phyloP scores from a whole-genome alignment of 2,888 invertebrate species.

The Asteroscopus sphinx region DNA sequence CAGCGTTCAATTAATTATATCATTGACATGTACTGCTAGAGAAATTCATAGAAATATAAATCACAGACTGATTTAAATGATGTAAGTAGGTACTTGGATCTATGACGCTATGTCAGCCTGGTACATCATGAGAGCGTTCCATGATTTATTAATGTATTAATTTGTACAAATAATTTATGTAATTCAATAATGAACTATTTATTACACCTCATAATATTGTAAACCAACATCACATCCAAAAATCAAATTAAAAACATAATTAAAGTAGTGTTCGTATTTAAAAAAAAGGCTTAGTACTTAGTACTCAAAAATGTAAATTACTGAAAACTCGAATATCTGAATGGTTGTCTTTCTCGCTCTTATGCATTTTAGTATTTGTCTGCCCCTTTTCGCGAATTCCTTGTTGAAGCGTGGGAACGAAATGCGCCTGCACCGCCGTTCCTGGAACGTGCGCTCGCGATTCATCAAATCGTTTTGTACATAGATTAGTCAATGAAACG shows the following conservation, averaged over 20 bases:
- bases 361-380: conserved; percentile 59
- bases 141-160: background rate
- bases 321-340: conserved; percentile 47
- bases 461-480: conserved; percentile 80
- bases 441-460: conserved; percentile 81
- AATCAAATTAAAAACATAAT: conserved; percentile 8
- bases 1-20: conserved; percentile 43
- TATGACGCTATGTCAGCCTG: conserved; percentile 7
- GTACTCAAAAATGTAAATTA: conserved; percentile 73
- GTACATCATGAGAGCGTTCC: background rate
- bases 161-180: background rate
- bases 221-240: background rate
- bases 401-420: conserved; percentile 83
- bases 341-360: conserved; percentile 33
- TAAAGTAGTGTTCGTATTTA: conserved; percentile 12
- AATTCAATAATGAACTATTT: too few relatives aligned
- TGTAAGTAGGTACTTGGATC: background rate
- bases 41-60: conserved; percentile 50
- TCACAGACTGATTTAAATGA: conserved; percentile 38
- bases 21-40: conserved; percentile 48
- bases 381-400: conserved; percentile 69
- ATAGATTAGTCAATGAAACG: conserved; percentile 62
- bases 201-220: too few relatives aligned
- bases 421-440: conserved; percentile 75
- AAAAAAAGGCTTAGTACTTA: conserved; percentile 26